Conservation (phyloP, 2,113 vertebrate genomes). For the Hyaena hyaena region DNA sequence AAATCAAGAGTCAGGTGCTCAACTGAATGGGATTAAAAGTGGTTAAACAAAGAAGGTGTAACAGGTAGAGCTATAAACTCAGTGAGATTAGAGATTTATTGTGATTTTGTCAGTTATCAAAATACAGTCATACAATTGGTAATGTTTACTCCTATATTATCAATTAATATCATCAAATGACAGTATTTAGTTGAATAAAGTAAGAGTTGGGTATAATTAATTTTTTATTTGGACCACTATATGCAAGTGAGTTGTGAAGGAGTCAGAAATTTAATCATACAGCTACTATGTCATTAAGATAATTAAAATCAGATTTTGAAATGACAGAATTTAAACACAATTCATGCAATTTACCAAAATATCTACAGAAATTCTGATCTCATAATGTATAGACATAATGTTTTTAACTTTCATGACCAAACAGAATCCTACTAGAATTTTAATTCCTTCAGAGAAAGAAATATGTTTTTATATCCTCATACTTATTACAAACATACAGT, state of each 20-base stretch:
- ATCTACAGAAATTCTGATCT: neutral
- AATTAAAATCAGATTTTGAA: conserved; percentile 2
- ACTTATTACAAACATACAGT: neutral
- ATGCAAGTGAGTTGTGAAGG: neutral
- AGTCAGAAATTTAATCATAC: neutral
- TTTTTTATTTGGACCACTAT: neutral
- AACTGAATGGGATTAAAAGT: neutral
- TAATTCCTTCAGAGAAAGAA: neutral
- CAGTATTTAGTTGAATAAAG: neutral
- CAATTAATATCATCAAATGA: neutral
- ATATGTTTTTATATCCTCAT: neutral
- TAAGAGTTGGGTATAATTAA: neutral
- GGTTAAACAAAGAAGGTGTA: neutral
- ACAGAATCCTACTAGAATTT: neutral
- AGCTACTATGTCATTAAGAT: neutral
- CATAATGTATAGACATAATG: neutral
- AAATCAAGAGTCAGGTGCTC: too few species aligned
- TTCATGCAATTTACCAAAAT: neutral
- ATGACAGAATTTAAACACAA: neutral
- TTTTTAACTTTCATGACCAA: neutral
- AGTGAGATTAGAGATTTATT: neutral
- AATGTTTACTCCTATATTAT: neutral
- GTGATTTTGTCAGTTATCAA: neutral
- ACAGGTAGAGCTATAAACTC: accelerated
- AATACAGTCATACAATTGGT: neutral